phyloP scores from a whole-genome alignment of 2,113 vertebrate genomes.

The Plecotus auritus region DNA sequence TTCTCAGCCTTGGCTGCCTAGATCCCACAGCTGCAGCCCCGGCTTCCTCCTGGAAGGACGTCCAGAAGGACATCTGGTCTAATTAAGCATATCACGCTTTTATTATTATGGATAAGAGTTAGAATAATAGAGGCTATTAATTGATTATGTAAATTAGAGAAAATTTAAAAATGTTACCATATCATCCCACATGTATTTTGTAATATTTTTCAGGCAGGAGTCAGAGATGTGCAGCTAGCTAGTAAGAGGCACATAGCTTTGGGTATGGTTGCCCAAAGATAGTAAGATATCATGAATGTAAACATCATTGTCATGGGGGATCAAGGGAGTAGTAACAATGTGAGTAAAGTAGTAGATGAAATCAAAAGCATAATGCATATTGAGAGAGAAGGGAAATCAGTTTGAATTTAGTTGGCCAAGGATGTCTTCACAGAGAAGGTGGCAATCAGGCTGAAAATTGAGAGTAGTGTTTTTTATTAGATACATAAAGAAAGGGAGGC shows the following conservation, averaged over 20 bases:
- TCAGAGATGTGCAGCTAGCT: not conserved
- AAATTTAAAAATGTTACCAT: not conserved
- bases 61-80: no score
- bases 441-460: not conserved
- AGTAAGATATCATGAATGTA: no score
- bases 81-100: no score
- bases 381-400: not conserved
- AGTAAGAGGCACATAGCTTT: not conserved
- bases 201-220: not conserved
- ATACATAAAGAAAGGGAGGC: not conserved
- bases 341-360: not conserved
- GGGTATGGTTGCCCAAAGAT: not conserved
- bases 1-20: no score
- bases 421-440: not conserved
- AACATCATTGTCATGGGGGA: not conserved
- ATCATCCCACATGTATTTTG: not conserved
- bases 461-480: not conserved
- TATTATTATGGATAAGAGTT: not conserved
- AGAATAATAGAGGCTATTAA: not conserved
- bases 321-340: not conserved
- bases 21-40: no score
- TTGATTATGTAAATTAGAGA: not conserved
- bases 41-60: no score
- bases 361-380: not conserved
- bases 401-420: not conserved